phyloP scores from a whole-genome alignment of 2,113 vertebrate species.

The Phylloscopus whistleri region DNA sequence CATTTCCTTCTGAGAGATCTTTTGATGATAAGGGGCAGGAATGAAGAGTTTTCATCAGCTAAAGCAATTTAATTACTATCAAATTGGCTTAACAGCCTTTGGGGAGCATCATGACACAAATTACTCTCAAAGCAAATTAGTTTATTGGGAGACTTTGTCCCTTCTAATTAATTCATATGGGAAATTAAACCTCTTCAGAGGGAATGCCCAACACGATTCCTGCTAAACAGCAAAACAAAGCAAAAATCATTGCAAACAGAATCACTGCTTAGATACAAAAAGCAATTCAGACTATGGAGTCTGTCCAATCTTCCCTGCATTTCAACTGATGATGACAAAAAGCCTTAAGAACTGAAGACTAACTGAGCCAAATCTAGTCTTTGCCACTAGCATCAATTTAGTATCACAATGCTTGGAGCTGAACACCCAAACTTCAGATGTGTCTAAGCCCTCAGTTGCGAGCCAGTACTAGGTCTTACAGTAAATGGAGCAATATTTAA shows the following conservation, averaged over 20 bases:
- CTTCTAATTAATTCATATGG: background rate
- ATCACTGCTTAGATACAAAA: background rate
- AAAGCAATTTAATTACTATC: background rate
- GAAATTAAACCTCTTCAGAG: background rate
- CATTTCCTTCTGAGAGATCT: background rate
- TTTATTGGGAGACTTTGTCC: background rate
- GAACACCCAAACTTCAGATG: background rate
- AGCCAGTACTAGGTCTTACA: background rate
- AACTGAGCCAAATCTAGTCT: background rate
- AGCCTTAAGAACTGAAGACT: background rate
- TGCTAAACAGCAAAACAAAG: background rate
- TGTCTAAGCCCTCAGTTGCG: background rate
- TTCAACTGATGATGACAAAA: background rate
- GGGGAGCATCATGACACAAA: background rate
- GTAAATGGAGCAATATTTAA: background rate
- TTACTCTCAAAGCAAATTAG: background rate
- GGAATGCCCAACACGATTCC: background rate
- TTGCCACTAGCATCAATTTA: background rate
- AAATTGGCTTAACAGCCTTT: background rate
- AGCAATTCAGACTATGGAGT: background rate
- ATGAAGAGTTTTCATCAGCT: background rate
- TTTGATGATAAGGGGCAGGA: background rate
- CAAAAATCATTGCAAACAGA: background rate
- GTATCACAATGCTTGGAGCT: background rate
- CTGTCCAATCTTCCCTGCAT: background rate